Evolutionary conservation across 1,140 invertebrate genomes (phyloP).

Genomic region (Drosophila guanche): DNA sequence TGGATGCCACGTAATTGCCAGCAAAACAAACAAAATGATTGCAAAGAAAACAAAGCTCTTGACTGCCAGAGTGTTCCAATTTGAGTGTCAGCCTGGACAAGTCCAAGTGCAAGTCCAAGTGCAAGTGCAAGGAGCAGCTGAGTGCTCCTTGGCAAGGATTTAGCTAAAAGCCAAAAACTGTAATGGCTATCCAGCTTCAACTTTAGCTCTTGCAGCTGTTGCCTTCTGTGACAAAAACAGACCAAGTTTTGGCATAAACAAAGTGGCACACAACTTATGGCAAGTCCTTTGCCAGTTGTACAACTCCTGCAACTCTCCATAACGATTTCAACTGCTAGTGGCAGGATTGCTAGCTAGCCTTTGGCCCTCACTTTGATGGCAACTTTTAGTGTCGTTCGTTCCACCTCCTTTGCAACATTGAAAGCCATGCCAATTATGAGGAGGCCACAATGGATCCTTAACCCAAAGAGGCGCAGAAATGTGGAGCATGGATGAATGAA

Average conservation of each 20-base stretch:
- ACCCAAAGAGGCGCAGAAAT: conserved; percentile 18
- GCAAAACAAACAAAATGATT: conserved; percentile 16
- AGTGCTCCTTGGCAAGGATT: not conserved
- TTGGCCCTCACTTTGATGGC: conserved; percentile 8
- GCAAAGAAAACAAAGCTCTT: conserved; percentile 34
- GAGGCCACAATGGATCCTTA: conserved; percentile 60
- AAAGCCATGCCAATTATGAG: conserved; percentile 47
- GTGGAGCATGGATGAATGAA: conserved; percentile 20
- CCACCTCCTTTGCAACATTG: conserved; percentile 19
- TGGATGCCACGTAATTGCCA: conserved; percentile 56
- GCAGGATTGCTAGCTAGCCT: conserved; percentile 5
- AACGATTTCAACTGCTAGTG: not conserved
- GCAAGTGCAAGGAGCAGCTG: not conserved
- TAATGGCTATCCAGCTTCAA: too few species aligned
- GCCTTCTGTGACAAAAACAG: too few species aligned
- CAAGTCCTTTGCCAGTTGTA: too few species aligned
- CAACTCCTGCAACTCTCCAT: not conserved
- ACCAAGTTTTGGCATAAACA: too few species aligned
- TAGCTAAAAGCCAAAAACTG: too few species aligned
- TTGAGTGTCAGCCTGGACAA: conserved; percentile 31
- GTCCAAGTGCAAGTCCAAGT: conserved; percentile 1
- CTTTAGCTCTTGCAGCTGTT: too few species aligned
- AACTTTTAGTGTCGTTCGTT: conserved; percentile 30
- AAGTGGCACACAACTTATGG: too few species aligned
- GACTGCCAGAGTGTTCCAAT: conserved; percentile 42